A percentile compares a stretch with the other conserved stretches of the same genome.
phyloP scores from a whole-genome alignment of 2,113 vertebrate genomes.

The Centropus unirufus region DNA sequence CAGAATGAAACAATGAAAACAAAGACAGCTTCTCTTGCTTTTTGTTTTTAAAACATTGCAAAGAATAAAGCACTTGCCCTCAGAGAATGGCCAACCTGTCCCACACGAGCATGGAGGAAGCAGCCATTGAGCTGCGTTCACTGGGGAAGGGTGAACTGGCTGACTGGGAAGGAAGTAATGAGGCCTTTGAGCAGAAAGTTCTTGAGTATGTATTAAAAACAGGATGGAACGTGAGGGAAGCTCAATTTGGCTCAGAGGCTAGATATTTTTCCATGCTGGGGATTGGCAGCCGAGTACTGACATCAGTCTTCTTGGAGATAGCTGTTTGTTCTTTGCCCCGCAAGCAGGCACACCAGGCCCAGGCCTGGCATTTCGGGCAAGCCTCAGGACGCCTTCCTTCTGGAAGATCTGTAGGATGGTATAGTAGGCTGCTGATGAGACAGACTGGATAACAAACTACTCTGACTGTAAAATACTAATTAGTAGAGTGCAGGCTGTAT shows the following conservation, averaged over 20 bases:
- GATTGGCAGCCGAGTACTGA: background rate
- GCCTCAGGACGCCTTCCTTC: background rate
- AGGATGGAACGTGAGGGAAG: background rate
- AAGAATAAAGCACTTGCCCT: too few relatives aligned
- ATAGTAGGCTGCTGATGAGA: background rate
- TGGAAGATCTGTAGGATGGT: background rate
- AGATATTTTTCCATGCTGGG: background rate
- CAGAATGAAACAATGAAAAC: background rate
- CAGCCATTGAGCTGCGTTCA: fast-evolving
- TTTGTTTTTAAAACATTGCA: background rate
- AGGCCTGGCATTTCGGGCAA: fast-evolving
- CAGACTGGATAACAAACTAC: background rate
- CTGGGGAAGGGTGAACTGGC: too few relatives aligned
- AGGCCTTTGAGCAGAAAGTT: background rate
- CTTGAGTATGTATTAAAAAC: background rate
- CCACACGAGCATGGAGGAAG: background rate
- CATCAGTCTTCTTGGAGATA: fast-evolving
- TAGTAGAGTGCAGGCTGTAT: background rate
- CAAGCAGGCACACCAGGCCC: background rate
- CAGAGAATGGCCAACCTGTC: background rate
- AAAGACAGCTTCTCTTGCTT: background rate
- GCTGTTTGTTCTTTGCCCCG: background rate
- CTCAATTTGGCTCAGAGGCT: background rate
- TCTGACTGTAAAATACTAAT: background rate
- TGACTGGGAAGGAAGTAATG: background rate